Evolutionary conservation across 2,113 vertebrate genomes (phyloP), one percentile per base, ranked within the genome.

Genomic region (Oncorhynchus mykiss): DNA sequence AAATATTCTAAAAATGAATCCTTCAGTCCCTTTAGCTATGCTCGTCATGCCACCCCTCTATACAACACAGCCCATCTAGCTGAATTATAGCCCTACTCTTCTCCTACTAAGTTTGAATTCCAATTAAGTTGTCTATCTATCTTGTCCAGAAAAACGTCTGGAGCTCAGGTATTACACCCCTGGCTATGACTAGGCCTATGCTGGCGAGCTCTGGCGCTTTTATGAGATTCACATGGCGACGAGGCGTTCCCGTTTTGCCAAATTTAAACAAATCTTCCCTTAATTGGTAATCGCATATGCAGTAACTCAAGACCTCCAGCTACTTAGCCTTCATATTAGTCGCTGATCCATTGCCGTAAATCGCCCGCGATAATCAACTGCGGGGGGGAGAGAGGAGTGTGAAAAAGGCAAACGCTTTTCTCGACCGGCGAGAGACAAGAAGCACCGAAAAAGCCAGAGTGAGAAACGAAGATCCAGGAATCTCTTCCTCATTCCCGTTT

Each of bases 181-280:
- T 82, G 88, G 88, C 85, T 84, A 91, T 82, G 78, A 83, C 16
- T 86, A 45, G 39, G 39, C 39, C 39, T 11, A 92, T 92, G 88
- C 83, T 79, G 87, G 82, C 86, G 75, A 91, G 85, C 88, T 88
- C 88, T 71, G 39, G 82, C 90, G 87, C 90, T 91, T 93, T 94
- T 92, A 79, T 88, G 90, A 93, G 92, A 91, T 93, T 93, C 94
- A 83, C 93, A 92, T 90, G 92, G 88, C 92, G 91, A 86, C 54
- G 85, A 94, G 94, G 92, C 93, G 93, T 92, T 93, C 89, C 90
- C 89, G 85, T 84, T 89, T 91, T 90, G 90, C 93, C 91, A 93
- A 92, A 95, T 95, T 96, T 95, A 96, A 95, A 96, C 94, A 95
- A 95, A 96, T 96, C 93, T 95, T 83, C 83, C 89, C 90, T 95